Evolutionary conservation across 2,888 invertebrate genomes (phyloP), one percentile per base, ranked within the genome.

Genomic region (Melinopterus prodromus): DNA sequence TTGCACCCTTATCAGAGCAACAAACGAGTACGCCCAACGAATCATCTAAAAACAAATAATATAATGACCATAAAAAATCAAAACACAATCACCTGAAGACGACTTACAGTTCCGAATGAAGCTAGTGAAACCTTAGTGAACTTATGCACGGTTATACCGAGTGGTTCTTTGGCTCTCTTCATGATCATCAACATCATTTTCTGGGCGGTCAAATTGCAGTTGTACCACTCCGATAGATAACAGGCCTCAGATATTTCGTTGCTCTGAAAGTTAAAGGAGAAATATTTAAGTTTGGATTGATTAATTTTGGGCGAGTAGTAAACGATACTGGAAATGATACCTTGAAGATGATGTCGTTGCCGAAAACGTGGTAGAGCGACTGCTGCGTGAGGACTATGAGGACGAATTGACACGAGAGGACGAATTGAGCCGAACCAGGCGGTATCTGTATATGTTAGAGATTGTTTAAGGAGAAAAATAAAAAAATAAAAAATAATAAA

Each of bases 361-460:
- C 83, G 70, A 82, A 83, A 81, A 82, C 83, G 75, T 82, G 82
- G 15, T 82, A 83, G 35, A 83, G 79, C 37, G 79, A 78, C 9
- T 82, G 77, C 53, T 83, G 80, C 9, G 72, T 37, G 70, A 82
- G 69, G 3, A 83, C 71, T 6, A 78, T 70, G 1, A 80, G 3
- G 5, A 82, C 78, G 16, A 80, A 83, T 0, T 26, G 6, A 35
- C 75, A 76, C 36, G 36, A 37, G 12, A 76, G 70, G 7, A 79
- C 16, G 70, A 70, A 79, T 14, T 79, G 76, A 16, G 71, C 69
- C 1, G 79, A 76, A 16, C 71, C 37, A 36, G 16, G 70, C n/a
- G 53, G 16, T 16, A 77, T 77, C 70, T 77, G 7, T 12, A 69
- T 35, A 69, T 9, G 69, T 16, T 15, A 26, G 12, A 16, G 70